Base-by-base conservation (phyloP, 2,113 vertebrate species). In the Osmerus mordax region DNA sequence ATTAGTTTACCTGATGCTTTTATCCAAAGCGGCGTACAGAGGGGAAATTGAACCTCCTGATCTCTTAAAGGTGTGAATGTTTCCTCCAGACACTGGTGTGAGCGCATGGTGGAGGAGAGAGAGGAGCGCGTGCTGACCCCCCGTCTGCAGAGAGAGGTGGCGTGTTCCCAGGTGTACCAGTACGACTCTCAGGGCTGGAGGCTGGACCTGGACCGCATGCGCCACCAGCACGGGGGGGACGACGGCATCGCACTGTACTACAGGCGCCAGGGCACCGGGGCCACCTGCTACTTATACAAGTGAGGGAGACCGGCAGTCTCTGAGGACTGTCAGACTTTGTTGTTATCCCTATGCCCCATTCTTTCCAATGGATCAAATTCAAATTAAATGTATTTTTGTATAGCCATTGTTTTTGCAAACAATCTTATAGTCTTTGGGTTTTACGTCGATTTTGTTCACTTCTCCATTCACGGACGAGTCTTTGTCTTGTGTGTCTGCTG, bases 211-310 rank as follows among this genome's bases (percentile, higher is more conserved):
- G 89, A 92, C 11, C 69, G 88, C 76, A 94, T 91, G 86, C 88
- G 86, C 2, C 65, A 23, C 18, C 65, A 56, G 3, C 83, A 91
- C 0, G 92, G 91, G 0, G 88, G 86, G 0, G 90, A 80, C 0
- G 80, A 55, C 0, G 90, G 91, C 1, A 92, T 93, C 0, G 89
- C 92, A 0, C 74, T 68, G 0, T 88, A 87, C 67, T 91, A 92
- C 79, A 75, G 76, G 69, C 83, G 83, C 28, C 86, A 83, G 0
- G 87, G 91, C 0, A 72, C 25, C 0, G 71, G 67, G 4, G 73
- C 89, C 0, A 89, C 92, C 67, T 97, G 96, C 79, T 90, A 89
- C 73, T 67, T 97, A 81, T 96, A 93, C 90, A 95, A 90, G 96
- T 99, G 83, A 93, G 94, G 21, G 47, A 9, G 19, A n/a, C 32